A percentile compares a stretch with the other conserved stretches of the same genome.
phyloP scores from a whole-genome alignment of 2,113 vertebrate species.

The Myrmophylax atrothorax region DNA sequence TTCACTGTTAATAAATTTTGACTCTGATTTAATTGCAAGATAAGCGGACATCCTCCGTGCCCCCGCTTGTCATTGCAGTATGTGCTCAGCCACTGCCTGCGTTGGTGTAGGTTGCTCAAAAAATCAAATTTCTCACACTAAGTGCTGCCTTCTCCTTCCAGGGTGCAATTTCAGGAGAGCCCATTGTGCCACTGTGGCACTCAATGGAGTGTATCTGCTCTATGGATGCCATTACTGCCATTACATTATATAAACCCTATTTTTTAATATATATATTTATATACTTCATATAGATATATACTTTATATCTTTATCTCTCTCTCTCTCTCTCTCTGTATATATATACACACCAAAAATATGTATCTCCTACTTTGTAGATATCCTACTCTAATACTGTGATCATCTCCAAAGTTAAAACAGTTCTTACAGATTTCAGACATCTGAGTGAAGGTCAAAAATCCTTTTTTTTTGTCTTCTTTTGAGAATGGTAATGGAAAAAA shows the following conservation, averaged over 20 bases:
- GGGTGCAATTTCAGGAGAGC: background rate
- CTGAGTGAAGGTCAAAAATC: conserved; percentile 38
- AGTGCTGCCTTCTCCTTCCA: background rate
- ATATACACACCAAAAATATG: background rate
- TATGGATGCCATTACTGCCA: background rate
- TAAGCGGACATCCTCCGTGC: background rate
- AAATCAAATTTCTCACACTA: background rate
- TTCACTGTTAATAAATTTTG: conserved; percentile 14
- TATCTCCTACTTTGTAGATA: background rate
- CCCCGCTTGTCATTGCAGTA: background rate
- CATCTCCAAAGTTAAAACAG: background rate
- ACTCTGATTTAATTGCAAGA: conserved; percentile 15
- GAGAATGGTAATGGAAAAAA: background rate
- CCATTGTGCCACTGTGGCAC: accelerated
- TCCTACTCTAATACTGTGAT: background rate
- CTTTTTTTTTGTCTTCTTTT: background rate
- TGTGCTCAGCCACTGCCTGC: background rate
- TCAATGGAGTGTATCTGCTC: background rate
- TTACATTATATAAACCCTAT: background rate
- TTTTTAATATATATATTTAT: background rate
- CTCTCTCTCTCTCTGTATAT: too few species aligned
- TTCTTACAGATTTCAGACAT: background rate
- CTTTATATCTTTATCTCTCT: too few species aligned
- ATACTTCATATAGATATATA: background rate
- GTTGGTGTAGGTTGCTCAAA: background rate